Conservation (phyloP, 2,797 vertebrate species). For the Spondyliosoma cantharus region DNA sequence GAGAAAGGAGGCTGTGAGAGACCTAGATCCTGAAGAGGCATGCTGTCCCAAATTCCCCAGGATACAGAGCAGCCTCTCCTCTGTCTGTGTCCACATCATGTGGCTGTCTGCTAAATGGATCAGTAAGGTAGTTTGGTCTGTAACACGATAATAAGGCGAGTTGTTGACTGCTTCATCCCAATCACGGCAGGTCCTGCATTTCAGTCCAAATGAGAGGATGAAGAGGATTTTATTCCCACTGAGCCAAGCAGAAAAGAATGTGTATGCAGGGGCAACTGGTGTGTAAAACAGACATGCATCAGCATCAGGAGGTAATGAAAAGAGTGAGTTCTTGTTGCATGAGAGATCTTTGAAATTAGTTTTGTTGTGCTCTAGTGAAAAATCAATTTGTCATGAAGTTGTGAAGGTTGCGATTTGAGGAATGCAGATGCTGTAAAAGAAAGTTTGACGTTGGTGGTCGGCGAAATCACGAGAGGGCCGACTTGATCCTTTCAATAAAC, state of each 20-base stretch:
- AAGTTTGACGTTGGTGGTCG: conserved; percentile 13
- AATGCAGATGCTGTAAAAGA: conserved; percentile 3
- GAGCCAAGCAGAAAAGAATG: neutral
- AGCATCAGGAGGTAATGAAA: neutral
- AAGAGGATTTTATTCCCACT: neutral
- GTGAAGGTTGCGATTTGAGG: neutral
- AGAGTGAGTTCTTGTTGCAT: neutral
- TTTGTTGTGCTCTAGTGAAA: neutral
- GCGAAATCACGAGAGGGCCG: conserved; percentile 5
- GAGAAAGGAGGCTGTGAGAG: conserved; percentile 30
- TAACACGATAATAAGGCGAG: conserved; percentile 24
- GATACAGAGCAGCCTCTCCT: conserved; percentile 37
- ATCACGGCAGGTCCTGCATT: neutral
- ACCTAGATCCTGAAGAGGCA: conserved; percentile 47
- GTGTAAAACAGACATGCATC: conserved; percentile 13
- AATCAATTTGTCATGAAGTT: neutral
- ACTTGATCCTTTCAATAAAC: neutral
- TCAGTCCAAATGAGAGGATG: neutral
- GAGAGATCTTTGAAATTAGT: neutral
- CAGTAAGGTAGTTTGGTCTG: conserved; percentile 19
- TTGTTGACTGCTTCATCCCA: conserved; percentile 21
- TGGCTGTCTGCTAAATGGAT: conserved; percentile 45
- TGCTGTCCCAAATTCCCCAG: conserved; percentile 56
- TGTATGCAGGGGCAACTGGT: conserved; percentile 14
- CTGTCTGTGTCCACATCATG: conserved; percentile 37